These are phyloP conservation scores for Columba livia DNA, from an alignment of 2,113 vertebrate genomes.

Conservation along the genomic window DNA sequence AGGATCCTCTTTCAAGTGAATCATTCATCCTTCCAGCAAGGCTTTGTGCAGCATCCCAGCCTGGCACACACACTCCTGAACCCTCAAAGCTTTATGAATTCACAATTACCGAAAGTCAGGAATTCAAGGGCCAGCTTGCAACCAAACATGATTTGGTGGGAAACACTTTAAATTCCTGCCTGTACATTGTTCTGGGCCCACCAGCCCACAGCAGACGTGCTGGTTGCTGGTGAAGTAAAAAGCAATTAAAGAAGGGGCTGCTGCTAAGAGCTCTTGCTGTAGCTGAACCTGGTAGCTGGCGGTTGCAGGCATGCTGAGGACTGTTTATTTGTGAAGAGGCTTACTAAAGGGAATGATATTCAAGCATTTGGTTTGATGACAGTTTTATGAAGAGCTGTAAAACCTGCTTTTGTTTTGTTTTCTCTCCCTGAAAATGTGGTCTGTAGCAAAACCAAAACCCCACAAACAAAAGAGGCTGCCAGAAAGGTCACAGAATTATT, in stretches of 20 bases:
- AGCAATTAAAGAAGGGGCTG: constrained; percentile 46
- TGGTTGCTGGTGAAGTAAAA: background rate
- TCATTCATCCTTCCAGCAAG: background rate
- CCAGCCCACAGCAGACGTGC: background rate
- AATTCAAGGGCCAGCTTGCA: background rate
- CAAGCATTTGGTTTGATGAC: background rate
- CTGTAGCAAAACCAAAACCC: background rate
- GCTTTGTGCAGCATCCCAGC: background rate
- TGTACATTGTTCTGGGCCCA: background rate
- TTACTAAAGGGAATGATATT: background rate
- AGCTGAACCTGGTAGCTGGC: background rate
- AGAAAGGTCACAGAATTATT: background rate
- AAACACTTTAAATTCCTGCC: background rate
- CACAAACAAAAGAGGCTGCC: background rate
- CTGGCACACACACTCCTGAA: background rate
- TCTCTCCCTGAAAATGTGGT: background rate
- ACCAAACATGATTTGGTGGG: background rate
- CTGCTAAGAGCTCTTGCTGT: background rate
- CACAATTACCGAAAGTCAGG: background rate
- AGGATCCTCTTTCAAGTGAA: background rate
- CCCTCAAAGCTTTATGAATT: background rate
- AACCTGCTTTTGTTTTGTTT: background rate
- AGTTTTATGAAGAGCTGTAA: background rate
- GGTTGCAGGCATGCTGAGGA: constrained; percentile 8
- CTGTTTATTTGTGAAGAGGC: background rate